These are phyloP conservation scores for Fistularia commersonii DNA, from an alignment of 2,797 vertebrate genomes.

Conservation along the genomic window DNA sequence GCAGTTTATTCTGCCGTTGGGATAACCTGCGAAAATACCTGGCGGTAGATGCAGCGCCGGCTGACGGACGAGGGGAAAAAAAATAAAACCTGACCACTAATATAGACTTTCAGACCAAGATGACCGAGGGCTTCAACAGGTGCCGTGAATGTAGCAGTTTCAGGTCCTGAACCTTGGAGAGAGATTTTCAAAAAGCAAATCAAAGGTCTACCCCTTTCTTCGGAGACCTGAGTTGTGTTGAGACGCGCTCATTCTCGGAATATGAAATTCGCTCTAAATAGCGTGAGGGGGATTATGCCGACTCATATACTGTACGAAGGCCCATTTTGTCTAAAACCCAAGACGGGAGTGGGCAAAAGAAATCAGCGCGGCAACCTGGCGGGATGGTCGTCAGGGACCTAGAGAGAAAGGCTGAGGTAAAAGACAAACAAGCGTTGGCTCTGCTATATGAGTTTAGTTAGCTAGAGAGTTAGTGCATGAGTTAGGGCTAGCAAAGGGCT, in stretches of 20 bases:
- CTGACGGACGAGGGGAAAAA: slow-evolving; percentile 9
- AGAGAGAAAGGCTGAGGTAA: slow-evolving; percentile 63
- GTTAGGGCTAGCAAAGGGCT: slow-evolving; percentile 86
- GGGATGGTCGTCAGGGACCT: slow-evolving; percentile 56
- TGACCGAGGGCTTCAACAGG: slow-evolving; percentile 56
- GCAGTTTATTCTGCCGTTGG: slow-evolving; percentile 16
- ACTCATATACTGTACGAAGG: slow-evolving; percentile 67
- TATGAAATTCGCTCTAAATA: slow-evolving; percentile 67
- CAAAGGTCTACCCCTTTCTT: slow-evolving; percentile 45
- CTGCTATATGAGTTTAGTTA: slow-evolving; percentile 83
- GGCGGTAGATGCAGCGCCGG: slow-evolving; percentile 10
- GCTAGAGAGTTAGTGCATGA: slow-evolving; percentile 82
- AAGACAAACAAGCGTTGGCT: slow-evolving; percentile 77
- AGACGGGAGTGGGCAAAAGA: slow-evolving; percentile 59
- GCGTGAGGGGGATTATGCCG: slow-evolving; percentile 64
- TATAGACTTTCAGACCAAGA: slow-evolving; percentile 3
- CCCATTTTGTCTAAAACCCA: slow-evolving; percentile 63
- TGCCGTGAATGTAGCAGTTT: slow-evolving; percentile 43
- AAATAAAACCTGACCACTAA: slow-evolving; percentile 3
- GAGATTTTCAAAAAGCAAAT: slow-evolving; percentile 55
- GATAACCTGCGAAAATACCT: slow-evolving; percentile 12
- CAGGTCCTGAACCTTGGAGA: slow-evolving; percentile 28
- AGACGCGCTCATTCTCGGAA: slow-evolving; percentile 68
- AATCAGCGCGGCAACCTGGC: slow-evolving; percentile 46
- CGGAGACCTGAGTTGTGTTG: slow-evolving; percentile 60